phyloP scores from a whole-genome alignment of 2,113 vertebrate species.

The Elaphurus davidianus region DNA sequence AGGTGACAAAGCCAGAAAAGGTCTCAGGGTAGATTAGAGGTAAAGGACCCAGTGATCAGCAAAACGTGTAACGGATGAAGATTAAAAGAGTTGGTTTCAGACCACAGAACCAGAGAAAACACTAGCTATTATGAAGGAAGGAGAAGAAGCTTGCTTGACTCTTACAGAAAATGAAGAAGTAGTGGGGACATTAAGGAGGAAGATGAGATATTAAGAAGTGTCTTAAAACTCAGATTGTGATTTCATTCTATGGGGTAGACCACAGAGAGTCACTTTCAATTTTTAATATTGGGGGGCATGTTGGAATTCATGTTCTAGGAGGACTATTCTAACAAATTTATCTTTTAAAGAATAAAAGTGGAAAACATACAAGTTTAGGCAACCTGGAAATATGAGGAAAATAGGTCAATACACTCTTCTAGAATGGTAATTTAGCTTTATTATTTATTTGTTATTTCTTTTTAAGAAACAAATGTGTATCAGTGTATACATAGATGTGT shows the following conservation, averaged over 20 bases:
- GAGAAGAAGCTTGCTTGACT: background rate
- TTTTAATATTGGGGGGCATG: background rate
- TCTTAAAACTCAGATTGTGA: background rate
- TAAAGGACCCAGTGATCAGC: background rate
- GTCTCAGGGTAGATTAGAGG: fast-evolving
- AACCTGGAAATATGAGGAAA: background rate
- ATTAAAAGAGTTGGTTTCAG: background rate
- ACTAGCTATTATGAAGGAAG: background rate
- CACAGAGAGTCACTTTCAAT: background rate
- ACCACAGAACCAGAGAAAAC: background rate
- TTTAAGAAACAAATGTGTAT: background rate
- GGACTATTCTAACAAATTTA: background rate
- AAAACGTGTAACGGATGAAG: background rate
- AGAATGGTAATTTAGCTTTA: background rate
- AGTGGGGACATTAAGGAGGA: background rate
- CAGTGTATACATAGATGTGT: fast-evolving
- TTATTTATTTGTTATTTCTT: background rate
- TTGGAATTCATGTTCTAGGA: background rate
- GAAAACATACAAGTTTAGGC: background rate
- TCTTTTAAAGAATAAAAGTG: background rate
- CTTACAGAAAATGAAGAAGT: background rate
- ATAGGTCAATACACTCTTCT: background rate
- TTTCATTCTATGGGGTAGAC: background rate
- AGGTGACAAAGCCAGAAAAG: fast-evolving
- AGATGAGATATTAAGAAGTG: background rate